Evolutionary conservation across 2,888 invertebrate species (phyloP), one percentile per base, ranked within the genome.

Genomic region (Hoplodrina ambigua): DNA sequence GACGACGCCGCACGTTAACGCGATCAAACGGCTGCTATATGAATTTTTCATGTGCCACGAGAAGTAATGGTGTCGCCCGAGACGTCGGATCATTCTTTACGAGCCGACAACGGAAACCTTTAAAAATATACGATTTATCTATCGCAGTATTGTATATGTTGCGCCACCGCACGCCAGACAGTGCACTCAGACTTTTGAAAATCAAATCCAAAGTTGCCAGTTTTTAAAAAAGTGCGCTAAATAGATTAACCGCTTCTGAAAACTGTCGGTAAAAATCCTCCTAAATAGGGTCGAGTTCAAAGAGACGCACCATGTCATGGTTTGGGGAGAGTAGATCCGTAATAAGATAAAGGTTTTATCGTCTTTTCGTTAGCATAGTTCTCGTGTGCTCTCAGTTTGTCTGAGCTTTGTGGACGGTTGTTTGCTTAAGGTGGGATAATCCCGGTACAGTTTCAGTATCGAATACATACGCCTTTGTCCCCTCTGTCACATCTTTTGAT

Each of bases 341-440:
- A 95, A 94, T 94, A 94, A 94, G 94, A 94, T 94, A 94, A 95
- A 93, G 94, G 94, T 92, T 92, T 94, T 94, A 94, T 92, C 93
- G 89, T 91, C 91, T 94, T 94, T 94, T 92, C 93, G 94, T 95
- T 94, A 94, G 91, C 90, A 91, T 91, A 94, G 92, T 91, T 92
- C 90, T 88, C 91, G 91, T 91, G 87, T 87, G 89, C 87, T 87
- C 86, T 86, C 88, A 85, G 89, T 88, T 86, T 85, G 87, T 78
- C 83, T 86, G 84, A 85, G 90, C 90, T 92, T 92, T 90, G 90
- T 83, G 91, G 90, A 88, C 91, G 89, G 86, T 86, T 94, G 93
- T 94, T 94, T 94, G 89, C 89, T 88, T 89, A 91, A 89, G 89
- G 88, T 87, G 86, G 92, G 94, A 94, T 95, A 91, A 95, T 95